Evolutionary conservation across 2,888 invertebrate genomes (phyloP), one percentile per base, ranked within the genome.

Genomic region (Heliconius ismenius): DNA sequence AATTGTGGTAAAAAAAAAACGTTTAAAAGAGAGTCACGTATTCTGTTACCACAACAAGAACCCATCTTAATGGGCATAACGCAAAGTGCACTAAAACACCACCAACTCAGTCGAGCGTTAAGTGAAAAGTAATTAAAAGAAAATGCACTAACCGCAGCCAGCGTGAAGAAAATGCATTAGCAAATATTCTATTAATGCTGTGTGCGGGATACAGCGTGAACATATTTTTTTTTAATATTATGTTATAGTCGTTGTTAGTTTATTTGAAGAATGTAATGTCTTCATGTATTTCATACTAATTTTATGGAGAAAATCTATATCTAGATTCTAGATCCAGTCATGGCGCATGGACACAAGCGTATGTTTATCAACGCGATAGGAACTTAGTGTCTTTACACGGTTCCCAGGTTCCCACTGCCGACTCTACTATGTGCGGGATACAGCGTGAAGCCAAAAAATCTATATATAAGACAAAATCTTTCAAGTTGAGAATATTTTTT

Each of bases 181-280:
- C 86, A 89, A 88, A 88, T 84, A 85, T 86, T 88, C 58, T 89
- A 88, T 86, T 85, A 84, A 7, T 7, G 49, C 49, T 49, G 49
- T 18, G 18, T 49, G 49, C 49, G 49, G 49, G 49, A 49, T 18
- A 49, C 49, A 49, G 7, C 18, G 49, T 49, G 49, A 49, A 49
- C 0, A 2, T 49, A 18, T 1, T 18, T 49, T 49, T 49, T 18
- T 49, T 49, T 6, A 7, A 18, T 49, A 49, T 49, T 18, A 7
- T 18, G 2, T 18, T 49, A 18, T 49, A 49, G 18, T 87, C 21
- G 9, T 49, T 32, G 73, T n/a, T 58, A 36, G 1, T 39, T 54
- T 62, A 74, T 26, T 26, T n/a, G 43, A 54, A 54, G 26, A 63
- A 49, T 67, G 15, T 67, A 13, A 43, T 67, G 10, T 67, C 7